Conservation (phyloP, 2,113 vertebrate genomes). For the Tragelaphus imberbis region DNA sequence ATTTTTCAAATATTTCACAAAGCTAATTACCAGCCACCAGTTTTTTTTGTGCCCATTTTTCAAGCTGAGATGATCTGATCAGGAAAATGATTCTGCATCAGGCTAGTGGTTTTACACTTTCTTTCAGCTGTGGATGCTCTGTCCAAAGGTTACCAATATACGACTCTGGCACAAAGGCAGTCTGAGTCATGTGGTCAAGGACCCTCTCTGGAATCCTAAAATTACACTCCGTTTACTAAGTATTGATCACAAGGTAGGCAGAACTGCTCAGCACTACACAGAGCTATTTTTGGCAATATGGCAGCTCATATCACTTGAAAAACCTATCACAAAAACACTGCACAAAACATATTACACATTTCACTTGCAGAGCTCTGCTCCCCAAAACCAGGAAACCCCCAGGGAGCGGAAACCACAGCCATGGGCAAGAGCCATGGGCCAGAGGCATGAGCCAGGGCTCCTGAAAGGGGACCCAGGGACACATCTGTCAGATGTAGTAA, state of each 20-base stretch:
- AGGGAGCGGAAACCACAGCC: background rate
- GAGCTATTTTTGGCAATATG: rapidly evolving
- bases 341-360: too few relatives aligned
- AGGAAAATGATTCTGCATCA: too few relatives aligned
- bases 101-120: background rate
- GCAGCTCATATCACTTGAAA: background rate
- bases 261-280: rapidly evolving
- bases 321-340: background rate
- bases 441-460: background rate
- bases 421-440: background rate
- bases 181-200: rapidly evolving
- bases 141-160: rapidly evolving
- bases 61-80: background rate
- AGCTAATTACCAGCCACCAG: background rate
- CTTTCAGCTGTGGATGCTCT: background rate
- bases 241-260: rapidly evolving
- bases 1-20: background rate
- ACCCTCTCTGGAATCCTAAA: too few relatives aligned
- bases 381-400: background rate
- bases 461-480: background rate
- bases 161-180: rapidly evolving
- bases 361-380: background rate
- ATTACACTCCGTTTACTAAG: rapidly evolving
- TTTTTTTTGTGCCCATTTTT: background rate
- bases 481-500: too few relatives aligned